These are phyloP conservation scores for Haplochromis burtoni DNA, from an alignment of 2,113 vertebrate species.

Conservation along the genomic window DNA sequence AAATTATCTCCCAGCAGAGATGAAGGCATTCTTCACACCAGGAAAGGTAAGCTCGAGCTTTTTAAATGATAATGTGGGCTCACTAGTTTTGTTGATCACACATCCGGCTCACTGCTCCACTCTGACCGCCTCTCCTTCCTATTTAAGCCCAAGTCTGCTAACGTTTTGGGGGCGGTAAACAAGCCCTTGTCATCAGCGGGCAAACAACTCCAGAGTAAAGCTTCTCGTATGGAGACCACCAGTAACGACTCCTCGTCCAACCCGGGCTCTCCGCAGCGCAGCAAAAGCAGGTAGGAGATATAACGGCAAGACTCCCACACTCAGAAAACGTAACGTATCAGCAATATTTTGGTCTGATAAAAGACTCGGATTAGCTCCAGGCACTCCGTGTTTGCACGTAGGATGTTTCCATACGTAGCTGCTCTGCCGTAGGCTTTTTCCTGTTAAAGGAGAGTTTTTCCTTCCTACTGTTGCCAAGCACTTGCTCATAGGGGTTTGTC, in stretches of 20 bases:
- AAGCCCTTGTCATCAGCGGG: slow-evolving; percentile 94
- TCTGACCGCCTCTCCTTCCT: background rate
- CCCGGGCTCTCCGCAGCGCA: slow-evolving; percentile 91
- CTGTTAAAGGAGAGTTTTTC: background rate
- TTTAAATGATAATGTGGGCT: background rate
- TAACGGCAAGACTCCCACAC: background rate
- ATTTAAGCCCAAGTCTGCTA: slow-evolving; percentile 92
- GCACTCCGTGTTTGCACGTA: background rate
- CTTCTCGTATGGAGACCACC: slow-evolving; percentile 94
- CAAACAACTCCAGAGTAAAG: slow-evolving; percentile 93
- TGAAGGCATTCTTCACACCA: slow-evolving; percentile 96
- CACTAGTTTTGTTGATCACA: background rate
- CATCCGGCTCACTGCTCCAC: background rate
- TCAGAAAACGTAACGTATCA: rapidly evolving
- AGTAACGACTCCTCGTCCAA: slow-evolving; percentile 96
- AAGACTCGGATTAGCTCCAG: background rate
- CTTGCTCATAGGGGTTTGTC: background rate
- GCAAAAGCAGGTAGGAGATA: slow-evolving; percentile 80
- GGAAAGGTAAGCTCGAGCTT: slow-evolving; percentile 79
- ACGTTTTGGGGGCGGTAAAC: slow-evolving; percentile 95
- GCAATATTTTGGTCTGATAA: background rate
- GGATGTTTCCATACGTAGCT: background rate
- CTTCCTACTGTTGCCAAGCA: background rate
- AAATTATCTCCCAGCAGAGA: slow-evolving; percentile 96
- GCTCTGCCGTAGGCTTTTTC: background rate